Evolutionary conservation across 2,888 invertebrate genomes (phyloP).

Genomic region (Diaphora mendica): DNA sequence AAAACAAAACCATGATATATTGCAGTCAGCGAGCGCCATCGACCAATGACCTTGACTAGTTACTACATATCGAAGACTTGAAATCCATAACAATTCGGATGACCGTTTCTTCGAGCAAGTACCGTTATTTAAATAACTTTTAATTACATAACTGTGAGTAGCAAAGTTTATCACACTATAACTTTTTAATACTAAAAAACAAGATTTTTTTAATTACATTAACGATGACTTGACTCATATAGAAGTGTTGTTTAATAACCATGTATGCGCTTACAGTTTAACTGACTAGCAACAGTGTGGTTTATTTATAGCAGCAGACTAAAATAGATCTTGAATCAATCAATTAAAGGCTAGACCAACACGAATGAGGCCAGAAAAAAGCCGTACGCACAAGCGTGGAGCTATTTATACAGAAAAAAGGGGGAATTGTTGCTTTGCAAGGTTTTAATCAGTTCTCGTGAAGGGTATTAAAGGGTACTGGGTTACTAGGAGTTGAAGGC

Average conservation of each 20-base stretch:
- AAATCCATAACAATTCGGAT: neutral
- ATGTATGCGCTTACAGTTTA: constrained; percentile 21
- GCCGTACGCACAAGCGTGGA: constrained; percentile 23
- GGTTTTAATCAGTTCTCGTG: constrained; percentile 19
- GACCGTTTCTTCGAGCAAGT: neutral
- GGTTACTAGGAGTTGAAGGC: constrained; percentile 32
- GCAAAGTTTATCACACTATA: neutral
- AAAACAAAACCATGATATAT: neutral
- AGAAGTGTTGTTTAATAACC: constrained; percentile 4
- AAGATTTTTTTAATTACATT: neutral
- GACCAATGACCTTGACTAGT: neutral
- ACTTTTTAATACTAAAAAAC: neutral
- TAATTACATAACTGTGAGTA: neutral
- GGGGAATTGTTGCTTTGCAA: constrained; percentile 18
- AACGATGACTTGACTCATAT: constrained; percentile 22
- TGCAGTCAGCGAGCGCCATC: too few species aligned
- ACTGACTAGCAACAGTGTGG: constrained; percentile 63
- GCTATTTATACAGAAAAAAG: constrained; percentile 23
- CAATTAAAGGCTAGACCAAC: constrained; percentile 69
- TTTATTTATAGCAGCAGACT: constrained; percentile 63
- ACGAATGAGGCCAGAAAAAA: constrained; percentile 46
- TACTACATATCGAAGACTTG: neutral
- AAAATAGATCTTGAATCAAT: constrained; percentile 71
- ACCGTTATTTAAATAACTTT: neutral
- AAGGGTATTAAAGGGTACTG: constrained; percentile 14